Percentiles rank a stretch among this genome's conserved stretches.
Conservation (phyloP, 2,888 invertebrate genomes). For the Eupithecia subumbrata region DNA sequence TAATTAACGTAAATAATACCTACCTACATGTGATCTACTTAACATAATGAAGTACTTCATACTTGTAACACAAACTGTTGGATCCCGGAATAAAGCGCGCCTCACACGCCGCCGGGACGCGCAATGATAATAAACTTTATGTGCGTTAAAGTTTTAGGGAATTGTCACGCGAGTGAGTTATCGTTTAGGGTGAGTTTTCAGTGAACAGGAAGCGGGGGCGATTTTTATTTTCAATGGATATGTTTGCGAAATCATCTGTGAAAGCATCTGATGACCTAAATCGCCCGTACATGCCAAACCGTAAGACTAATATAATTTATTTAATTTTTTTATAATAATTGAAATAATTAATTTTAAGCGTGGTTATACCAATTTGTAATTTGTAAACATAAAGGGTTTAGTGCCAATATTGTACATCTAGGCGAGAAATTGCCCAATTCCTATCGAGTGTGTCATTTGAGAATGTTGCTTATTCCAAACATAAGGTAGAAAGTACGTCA, state of each 20-base stretch:
- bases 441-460: too few species aligned
- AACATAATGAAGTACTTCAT: background rate
- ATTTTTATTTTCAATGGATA: background rate
- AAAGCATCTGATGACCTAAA: too few species aligned
- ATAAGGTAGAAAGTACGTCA: too few species aligned
- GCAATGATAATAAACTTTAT: constrained; percentile 40
- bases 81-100: constrained; percentile 16
- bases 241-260: background rate
- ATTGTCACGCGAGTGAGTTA: constrained; percentile 12
- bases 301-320: too few species aligned
- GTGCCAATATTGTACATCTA: too few species aligned
- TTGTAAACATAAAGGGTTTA: too few species aligned
- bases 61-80: constrained; percentile 24
- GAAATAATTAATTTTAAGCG: too few species aligned
- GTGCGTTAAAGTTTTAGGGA: constrained; percentile 38
- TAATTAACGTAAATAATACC: background rate
- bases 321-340: too few species aligned
- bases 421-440: too few species aligned
- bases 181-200: background rate
- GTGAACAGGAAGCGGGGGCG: background rate
- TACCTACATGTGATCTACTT: background rate
- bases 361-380: too few species aligned
- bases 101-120: constrained; percentile 17
- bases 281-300: too few species aligned
- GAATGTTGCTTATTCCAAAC: too few species aligned